These are phyloP conservation scores for Turnix velox DNA, from an alignment of 2,113 vertebrate genomes.

Conservation along the genomic window DNA sequence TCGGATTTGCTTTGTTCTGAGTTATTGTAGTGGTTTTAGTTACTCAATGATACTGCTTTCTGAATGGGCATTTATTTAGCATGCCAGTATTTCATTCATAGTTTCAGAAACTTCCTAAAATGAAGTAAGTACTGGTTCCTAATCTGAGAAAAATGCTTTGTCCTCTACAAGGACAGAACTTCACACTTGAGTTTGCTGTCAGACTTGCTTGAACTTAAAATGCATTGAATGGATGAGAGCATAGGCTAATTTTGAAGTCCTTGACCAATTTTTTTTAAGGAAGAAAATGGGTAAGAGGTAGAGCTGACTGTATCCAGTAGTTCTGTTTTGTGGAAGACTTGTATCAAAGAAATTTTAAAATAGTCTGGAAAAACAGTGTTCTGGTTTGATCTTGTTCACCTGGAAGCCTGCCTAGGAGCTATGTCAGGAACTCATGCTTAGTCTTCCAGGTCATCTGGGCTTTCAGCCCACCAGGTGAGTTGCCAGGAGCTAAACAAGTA, in stretches of 20 bases:
- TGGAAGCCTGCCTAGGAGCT: neutral
- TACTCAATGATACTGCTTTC: rapidly evolving
- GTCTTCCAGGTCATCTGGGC: neutral
- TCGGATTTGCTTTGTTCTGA: neutral
- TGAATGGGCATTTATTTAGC: neutral
- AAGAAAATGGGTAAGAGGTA: neutral
- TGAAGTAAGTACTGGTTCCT: neutral
- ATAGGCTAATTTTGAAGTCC: neutral
- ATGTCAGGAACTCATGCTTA: neutral
- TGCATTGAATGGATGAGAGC: neutral
- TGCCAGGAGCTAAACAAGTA: neutral
- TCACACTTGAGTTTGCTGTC: neutral
- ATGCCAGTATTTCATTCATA: neutral
- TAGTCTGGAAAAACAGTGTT: neutral
- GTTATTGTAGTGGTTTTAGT: neutral
- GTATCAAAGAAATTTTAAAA: too few relatives aligned
- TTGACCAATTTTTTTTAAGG: neutral
- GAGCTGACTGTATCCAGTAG: neutral
- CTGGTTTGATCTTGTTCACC: neutral
- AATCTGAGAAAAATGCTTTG: neutral
- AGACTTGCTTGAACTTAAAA: neutral
- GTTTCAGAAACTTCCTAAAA: neutral
- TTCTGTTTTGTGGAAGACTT: neutral
- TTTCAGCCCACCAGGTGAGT: neutral
- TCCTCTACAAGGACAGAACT: neutral